Conservation (phyloP, 2,888 invertebrate genomes). For the Carpatolechia fugitivella region DNA sequence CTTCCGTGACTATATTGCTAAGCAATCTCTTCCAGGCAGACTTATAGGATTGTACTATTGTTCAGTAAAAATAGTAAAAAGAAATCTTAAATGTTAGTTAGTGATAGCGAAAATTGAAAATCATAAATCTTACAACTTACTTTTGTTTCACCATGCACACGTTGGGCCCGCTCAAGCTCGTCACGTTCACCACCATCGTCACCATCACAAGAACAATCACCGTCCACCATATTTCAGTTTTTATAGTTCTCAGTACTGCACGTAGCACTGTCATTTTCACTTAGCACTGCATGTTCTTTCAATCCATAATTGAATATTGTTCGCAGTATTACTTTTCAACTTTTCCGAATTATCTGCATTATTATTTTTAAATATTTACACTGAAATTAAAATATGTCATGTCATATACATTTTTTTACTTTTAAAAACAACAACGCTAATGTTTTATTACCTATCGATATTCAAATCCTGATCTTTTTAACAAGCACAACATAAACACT, state of each 20-base stretch:
- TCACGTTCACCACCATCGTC: constrained; percentile 40
- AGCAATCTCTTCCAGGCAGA: too few species aligned
- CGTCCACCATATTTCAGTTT: constrained; percentile 48
- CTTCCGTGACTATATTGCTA: too few species aligned
- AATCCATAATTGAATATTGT: constrained; percentile 24
- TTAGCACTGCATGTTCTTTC: constrained; percentile 26
- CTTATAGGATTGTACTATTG: too few species aligned
- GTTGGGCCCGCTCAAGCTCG: constrained; percentile 61
- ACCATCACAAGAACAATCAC: constrained; percentile 36
- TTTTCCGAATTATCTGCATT: too few species aligned
- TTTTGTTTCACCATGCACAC: constrained; percentile 75
- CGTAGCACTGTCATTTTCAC: constrained; percentile 40
- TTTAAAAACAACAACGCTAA: not conserved
- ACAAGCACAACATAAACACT: not conserved
- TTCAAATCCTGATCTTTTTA: not conserved
- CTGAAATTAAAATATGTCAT: too few species aligned
- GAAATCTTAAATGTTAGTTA: too few species aligned
- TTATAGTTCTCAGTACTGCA: constrained; percentile 34
- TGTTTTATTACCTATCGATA: not conserved
- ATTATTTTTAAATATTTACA: too few species aligned
- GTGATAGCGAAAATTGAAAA: too few species aligned
- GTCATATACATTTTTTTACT: not conserved
- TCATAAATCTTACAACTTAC: constrained; percentile 49
- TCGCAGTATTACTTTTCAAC: not conserved
- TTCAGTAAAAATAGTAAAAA: too few species aligned